Evolutionary conservation across 2,797 vertebrate species (phyloP).

Genomic region (Dallia pectoralis): DNA sequence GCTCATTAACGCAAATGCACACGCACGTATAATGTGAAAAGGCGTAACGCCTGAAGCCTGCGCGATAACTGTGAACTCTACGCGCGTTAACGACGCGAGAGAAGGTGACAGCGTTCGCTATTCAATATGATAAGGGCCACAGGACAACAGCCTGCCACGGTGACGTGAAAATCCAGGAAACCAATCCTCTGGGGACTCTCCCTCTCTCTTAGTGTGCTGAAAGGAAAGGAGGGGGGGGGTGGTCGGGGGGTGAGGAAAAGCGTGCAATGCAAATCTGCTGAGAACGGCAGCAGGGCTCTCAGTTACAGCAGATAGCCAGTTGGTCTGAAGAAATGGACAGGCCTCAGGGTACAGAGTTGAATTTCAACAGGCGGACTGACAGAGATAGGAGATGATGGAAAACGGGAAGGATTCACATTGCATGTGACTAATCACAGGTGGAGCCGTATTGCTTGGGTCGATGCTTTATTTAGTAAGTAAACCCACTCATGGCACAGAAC

Average conservation of each 20-base stretch:
- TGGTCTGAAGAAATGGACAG: constrained; percentile 43
- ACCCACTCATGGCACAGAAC: not conserved
- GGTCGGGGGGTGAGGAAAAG: not conserved
- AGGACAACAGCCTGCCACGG: not conserved
- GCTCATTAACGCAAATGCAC: not conserved
- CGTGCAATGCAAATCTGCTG: constrained; percentile 1
- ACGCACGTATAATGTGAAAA: not conserved
- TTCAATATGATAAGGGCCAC: not conserved
- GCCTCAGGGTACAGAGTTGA: constrained; percentile 29
- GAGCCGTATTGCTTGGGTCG: not conserved
- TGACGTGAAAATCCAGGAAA: not conserved
- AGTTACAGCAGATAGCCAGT: constrained; percentile 44
- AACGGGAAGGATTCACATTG: not conserved
- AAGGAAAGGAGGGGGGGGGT: not conserved
- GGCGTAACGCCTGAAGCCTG: not conserved
- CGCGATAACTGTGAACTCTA: constrained; percentile 4
- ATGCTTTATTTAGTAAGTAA: not conserved
- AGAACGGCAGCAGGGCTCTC: constrained; percentile 14
- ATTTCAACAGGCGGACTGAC: constrained; percentile 48
- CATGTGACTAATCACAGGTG: not conserved
- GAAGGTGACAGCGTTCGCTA: not conserved
- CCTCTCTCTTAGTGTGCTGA: not conserved
- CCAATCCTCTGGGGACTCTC: not conserved
- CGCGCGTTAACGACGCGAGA: constrained; percentile 13
- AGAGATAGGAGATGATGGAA: constrained; percentile 25